phyloP scores from a whole-genome alignment of 2,888 invertebrate species.

The Pachliopta kotzebuea region DNA sequence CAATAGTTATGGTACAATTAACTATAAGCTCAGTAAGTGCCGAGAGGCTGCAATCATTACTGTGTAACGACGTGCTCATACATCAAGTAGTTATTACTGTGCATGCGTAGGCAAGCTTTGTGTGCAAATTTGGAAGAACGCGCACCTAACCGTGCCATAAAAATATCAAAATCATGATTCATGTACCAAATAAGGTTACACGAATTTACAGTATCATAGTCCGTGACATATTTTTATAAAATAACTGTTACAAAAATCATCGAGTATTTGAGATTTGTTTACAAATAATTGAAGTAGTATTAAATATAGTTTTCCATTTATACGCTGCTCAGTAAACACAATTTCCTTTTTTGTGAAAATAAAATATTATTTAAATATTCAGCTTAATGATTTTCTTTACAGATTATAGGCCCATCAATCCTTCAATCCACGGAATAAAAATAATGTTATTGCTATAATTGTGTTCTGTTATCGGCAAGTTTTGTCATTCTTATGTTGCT shows the following conservation, averaged over 20 bases:
- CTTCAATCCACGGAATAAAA: no score
- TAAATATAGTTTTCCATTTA: no score
- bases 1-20: no score
- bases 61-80: constrained; percentile 4
- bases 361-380: no score
- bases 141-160: constrained; percentile 36
- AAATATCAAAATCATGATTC: constrained; percentile 34
- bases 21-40: background rate
- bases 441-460: no score
- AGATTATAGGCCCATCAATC: no score
- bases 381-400: no score
- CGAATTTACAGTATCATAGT: constrained; percentile 15
- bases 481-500: no score
- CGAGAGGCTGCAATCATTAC: background rate
- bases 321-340: no score
- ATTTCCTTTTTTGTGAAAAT: no score
- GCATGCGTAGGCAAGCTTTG: constrained; percentile 32
- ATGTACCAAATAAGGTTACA: constrained; percentile 24
- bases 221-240: constrained; percentile 23
- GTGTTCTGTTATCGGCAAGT: no score
- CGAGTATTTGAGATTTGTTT: background rate
- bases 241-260: background rate
- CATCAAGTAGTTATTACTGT: constrained; percentile 32
- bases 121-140: constrained; percentile 36
- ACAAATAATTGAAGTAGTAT: no score